phyloP scores from a whole-genome alignment of 2,113 vertebrate species.

The Hippocampus abdominalis region DNA sequence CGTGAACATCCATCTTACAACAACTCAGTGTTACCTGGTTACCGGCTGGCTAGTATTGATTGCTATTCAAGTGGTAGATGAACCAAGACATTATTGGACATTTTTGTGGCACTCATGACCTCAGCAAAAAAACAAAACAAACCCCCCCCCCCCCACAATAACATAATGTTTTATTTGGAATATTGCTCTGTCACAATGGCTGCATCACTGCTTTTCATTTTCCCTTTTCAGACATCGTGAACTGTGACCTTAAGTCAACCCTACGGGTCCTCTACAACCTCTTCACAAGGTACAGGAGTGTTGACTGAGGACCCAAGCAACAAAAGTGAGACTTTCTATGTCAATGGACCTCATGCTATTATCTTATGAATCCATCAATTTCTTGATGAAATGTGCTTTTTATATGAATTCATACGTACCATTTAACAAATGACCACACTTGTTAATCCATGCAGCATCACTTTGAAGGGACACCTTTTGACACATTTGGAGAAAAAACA shows the following conservation, averaged over 20 bases:
- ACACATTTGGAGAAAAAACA: background rate
- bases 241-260: constrained; percentile 96
- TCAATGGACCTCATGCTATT: constrained; percentile 20
- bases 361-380: constrained; percentile 3
- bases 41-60: background rate
- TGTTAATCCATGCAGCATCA: constrained; percentile 1
- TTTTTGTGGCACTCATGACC: background rate
- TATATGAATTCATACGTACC: constrained; percentile 24
- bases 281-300: constrained; percentile 92
- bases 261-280: constrained; percentile 96
- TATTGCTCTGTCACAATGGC: background rate
- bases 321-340: constrained; percentile 9
- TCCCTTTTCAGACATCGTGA: constrained; percentile 86
- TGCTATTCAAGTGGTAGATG: background rate
- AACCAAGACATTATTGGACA: background rate
- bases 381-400: constrained; percentile 5
- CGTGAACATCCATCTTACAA: background rate
- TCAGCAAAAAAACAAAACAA: background rate
- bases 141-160: no score
- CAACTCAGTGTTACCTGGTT: background rate
- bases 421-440: constrained; percentile 8
- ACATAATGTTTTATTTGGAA: background rate
- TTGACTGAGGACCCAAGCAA: constrained; percentile 69
- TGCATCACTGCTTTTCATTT: background rate
- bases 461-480: background rate